Conservation (phyloP, 2,888 invertebrate genomes). For the Maniola hyperantus region DNA sequence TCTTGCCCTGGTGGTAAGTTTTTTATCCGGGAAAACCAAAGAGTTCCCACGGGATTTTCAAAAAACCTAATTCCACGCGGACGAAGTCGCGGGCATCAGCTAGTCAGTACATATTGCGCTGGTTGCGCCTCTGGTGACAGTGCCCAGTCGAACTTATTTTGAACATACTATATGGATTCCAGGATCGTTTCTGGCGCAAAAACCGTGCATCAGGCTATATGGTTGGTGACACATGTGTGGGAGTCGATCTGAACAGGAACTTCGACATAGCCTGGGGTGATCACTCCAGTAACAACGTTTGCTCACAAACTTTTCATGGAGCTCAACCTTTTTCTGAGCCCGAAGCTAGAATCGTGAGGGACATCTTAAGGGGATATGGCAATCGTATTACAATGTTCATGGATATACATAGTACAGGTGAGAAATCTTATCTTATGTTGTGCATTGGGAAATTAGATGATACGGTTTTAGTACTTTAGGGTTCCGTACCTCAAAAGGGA, state of each 20-base stretch:
- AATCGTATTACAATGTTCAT: constrained; percentile 81
- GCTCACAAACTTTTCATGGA: constrained; percentile 85
- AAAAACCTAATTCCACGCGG: too few species aligned
- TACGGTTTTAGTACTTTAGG: too few species aligned
- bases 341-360: constrained; percentile 83
- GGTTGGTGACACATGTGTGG: constrained; percentile 78
- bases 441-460: too few species aligned
- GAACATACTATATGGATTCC: constrained; percentile 50
- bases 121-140: too few species aligned
- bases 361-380: constrained; percentile 77
- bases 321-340: constrained; percentile 84
- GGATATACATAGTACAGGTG: constrained; percentile 16
- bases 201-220: constrained; percentile 76
- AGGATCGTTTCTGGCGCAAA: constrained; percentile 87
- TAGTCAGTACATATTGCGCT: too few species aligned
- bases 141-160: too few species aligned
- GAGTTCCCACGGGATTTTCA: too few species aligned
- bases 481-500: too few species aligned
- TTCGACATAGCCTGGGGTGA: constrained; percentile 87
- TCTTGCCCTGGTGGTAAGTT: too few species aligned
- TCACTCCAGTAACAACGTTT: constrained; percentile 80
- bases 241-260: constrained; percentile 90
- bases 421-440: neutral
- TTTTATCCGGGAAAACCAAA: too few species aligned
- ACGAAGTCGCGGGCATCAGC: too few species aligned